Percentiles rank a stretch among this genome's conserved stretches.
Evolutionary conservation across 92 coral and sea anemone genomes (phyloP).

Genomic region (Anthopleura xanthogrammica): DNA sequence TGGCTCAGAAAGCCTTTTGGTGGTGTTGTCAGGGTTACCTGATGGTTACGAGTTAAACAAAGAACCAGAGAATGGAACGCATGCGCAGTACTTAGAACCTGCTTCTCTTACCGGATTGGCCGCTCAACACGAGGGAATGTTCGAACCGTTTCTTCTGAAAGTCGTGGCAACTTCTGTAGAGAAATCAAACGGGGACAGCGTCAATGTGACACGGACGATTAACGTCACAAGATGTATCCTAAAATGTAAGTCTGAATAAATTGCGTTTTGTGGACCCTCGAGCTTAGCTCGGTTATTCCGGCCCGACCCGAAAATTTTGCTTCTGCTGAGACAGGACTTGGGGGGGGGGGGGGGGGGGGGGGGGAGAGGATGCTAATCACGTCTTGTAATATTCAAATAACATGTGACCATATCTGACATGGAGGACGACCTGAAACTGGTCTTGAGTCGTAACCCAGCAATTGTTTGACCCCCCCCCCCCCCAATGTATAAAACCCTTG

Average conservation of each 20-base stretch:
- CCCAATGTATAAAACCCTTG: too few relatives aligned
- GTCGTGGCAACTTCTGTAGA: constrained; percentile 40
- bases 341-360: too few relatives aligned
- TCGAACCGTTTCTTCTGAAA: constrained; percentile 36
- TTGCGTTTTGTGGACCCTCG: too few relatives aligned
- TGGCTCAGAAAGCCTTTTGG: constrained; percentile 59
- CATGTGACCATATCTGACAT: too few relatives aligned
- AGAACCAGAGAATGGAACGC: constrained; percentile 4
- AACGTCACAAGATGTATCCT: constrained; percentile 30
- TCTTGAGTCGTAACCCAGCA: too few relatives aligned
- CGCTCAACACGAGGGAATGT: constrained; percentile 19
- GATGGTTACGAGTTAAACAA: constrained; percentile 35
- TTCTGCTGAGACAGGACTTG: too few relatives aligned
- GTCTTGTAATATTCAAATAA: too few relatives aligned
- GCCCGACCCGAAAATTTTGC: neutral
- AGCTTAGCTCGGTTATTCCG: neutral
- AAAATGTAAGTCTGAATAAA: constrained; percentile 23
- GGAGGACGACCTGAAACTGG: too few relatives aligned
- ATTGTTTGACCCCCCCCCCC: too few relatives aligned
- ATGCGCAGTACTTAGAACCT: neutral
- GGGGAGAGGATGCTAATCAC: too few relatives aligned
- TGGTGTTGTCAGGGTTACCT: constrained; percentile 50
- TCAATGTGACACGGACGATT: constrained; percentile 13
- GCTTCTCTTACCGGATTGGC: constrained; percentile 9
- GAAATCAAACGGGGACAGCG: constrained; percentile 44